Conservation (phyloP, 1,140 invertebrate species). For the Leptinotarsa lineolata region DNA sequence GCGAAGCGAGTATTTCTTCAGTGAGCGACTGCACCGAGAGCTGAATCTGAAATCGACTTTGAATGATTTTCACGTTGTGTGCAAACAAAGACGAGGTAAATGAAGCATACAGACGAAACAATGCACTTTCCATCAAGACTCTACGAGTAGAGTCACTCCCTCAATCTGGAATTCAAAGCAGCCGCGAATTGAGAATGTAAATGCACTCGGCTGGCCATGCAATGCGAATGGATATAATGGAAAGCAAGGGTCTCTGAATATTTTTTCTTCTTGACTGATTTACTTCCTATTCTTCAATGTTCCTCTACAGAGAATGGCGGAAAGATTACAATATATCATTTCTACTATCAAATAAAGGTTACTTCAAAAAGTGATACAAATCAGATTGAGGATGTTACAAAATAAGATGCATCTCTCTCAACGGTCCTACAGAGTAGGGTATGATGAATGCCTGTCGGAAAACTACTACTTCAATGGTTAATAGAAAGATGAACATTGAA, state of each 20-base stretch:
- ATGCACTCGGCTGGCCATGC: constrained; percentile 13
- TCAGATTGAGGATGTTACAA: no score
- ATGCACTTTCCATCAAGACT: constrained; percentile 1
- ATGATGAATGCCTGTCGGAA: no score
- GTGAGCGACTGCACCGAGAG: background rate
- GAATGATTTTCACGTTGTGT: constrained; percentile 22
- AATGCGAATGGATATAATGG: constrained; percentile 7
- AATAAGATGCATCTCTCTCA: no score
- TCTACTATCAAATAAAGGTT: no score
- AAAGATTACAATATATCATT: no score
- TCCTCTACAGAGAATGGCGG: no score
- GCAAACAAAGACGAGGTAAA: constrained; percentile 19
- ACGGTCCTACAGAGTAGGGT: no score
- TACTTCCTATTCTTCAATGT: background rate
- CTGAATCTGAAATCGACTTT: constrained; percentile 7
- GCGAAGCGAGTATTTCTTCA: background rate
- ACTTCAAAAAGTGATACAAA: no score
- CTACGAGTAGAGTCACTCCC: constrained; percentile 18
- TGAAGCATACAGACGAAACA: constrained; percentile 15
- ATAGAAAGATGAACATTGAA: no score
- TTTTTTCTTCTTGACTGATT: background rate
- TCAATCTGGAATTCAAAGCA: constrained; percentile 18
- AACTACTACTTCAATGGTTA: no score
- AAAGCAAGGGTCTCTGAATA: background rate
- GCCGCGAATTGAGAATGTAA: constrained; percentile 13